Conservation (phyloP, 2,797 vertebrate species). For the Chelon auratus region DNA sequence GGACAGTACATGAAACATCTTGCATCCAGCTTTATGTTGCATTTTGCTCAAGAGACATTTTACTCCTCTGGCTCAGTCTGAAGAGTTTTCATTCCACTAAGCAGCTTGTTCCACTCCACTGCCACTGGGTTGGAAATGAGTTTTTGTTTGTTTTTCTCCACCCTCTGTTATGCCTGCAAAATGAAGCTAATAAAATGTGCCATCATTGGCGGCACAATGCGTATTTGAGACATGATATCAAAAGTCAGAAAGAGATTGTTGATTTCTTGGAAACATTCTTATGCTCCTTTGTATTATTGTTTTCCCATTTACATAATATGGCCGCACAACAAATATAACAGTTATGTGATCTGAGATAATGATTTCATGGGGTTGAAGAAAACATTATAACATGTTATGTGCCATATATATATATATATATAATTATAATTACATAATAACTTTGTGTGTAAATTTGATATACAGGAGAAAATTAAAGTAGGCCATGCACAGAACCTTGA, state of each 20-base stretch:
- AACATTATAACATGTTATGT: too few species aligned
- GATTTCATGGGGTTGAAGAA: neutral
- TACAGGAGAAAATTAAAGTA: too few species aligned
- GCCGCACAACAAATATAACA: neutral
- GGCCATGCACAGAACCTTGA: too few species aligned
- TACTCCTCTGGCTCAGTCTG: neutral
- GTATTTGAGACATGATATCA: neutral
- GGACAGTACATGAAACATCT: neutral
- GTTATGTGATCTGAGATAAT: neutral
- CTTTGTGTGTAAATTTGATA: neutral
- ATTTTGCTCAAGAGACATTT: constrained; percentile 19
- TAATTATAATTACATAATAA: neutral
- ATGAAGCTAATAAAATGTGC: neutral
- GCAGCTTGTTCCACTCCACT: constrained; percentile 36
- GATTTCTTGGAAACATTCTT: neutral
- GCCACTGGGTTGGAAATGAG: neutral
- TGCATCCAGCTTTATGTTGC: neutral
- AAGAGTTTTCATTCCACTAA: constrained; percentile 10
- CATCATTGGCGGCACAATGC: neutral
- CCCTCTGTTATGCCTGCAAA: neutral
- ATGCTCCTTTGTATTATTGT: neutral
- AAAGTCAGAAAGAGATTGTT: neutral
- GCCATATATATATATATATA: too few species aligned
- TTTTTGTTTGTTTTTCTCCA: neutral
- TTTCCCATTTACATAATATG: neutral